phyloP scores from a whole-genome alignment of 2,888 invertebrate species.

The Cephalotes varians region DNA sequence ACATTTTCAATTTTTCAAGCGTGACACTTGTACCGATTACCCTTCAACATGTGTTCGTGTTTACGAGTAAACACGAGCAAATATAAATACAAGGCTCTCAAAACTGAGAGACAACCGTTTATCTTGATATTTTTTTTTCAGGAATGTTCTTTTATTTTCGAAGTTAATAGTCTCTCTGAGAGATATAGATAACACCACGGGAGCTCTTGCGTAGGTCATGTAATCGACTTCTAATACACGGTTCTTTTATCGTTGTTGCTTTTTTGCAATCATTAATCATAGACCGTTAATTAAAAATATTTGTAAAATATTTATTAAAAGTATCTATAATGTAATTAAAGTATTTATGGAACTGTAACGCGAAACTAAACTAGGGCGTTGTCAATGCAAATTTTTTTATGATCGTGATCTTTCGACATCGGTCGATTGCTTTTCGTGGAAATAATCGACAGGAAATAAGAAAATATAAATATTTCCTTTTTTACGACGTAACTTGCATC shows the following conservation, averaged over 20 bases:
- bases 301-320: too few relatives aligned
- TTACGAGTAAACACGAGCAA: not conserved
- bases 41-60: not conserved
- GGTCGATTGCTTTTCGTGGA: not conserved
- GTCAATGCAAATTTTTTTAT: not conserved
- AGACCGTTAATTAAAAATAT: not conserved
- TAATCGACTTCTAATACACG: not conserved
- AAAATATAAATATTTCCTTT: too few relatives aligned
- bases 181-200: not conserved
- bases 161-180: not conserved
- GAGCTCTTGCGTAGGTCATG: not conserved
- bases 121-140: conserved; percentile 1
- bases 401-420: not conserved
- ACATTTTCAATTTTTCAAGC: not conserved
- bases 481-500: too few relatives aligned
- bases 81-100: not conserved
- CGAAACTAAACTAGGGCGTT: not conserved
- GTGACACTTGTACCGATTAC: not conserved
- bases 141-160: not conserved
- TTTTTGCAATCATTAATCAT: not conserved
- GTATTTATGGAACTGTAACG: not conserved
- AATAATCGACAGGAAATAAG: not conserved
- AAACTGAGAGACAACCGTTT: not conserved
- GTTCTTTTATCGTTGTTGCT: not conserved
- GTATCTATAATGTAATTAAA: too few relatives aligned